Evolutionary conservation across 1,140 invertebrate species (phyloP).

Genomic region (Bombus difficillimus): DNA sequence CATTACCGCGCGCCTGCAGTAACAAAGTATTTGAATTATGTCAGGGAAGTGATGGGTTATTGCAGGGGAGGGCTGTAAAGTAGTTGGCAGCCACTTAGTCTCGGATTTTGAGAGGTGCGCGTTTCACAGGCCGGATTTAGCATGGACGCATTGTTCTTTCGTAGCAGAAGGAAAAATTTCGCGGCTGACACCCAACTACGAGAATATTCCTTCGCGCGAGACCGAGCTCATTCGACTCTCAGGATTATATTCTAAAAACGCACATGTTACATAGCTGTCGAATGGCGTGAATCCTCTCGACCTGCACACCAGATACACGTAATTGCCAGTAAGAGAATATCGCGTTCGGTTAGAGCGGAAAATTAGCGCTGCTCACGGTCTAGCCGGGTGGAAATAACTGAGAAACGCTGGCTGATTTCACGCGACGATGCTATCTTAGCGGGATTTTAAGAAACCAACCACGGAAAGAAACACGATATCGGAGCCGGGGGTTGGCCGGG

Average conservation of each 20-base stretch:
- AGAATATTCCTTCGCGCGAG: neutral
- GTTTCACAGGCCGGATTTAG: constrained; percentile 45
- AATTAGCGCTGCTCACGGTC: constrained; percentile 38
- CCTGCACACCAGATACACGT: neutral
- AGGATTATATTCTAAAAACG: too few species aligned
- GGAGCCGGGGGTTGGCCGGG: neutral
- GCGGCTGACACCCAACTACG: neutral
- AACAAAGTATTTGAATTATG: constrained; percentile 56
- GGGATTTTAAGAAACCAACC: constrained; percentile 17
- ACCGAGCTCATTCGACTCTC: neutral
- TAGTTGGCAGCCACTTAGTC: constrained; percentile 57
- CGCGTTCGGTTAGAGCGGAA: constrained; percentile 45
- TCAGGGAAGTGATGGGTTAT: constrained; percentile 40
- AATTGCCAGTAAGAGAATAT: constrained; percentile 11
- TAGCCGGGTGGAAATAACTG: constrained; percentile 21
- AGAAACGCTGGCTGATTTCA: constrained; percentile 26
- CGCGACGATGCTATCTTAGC: constrained; percentile 44
- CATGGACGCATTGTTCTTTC: constrained; percentile 39
- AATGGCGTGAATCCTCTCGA: neutral
- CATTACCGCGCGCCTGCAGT: constrained; percentile 20
- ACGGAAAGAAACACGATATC: constrained; percentile 41
- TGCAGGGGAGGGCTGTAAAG: constrained; percentile 46
- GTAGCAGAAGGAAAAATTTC: constrained; percentile 22
- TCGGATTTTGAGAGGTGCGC: neutral
- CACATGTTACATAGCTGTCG: neutral